Percentiles rank a stretch among this genome's conserved stretches.
phyloP scores from a whole-genome alignment of 1,140 invertebrate genomes.

The Drosophila sulfurigaster region DNA sequence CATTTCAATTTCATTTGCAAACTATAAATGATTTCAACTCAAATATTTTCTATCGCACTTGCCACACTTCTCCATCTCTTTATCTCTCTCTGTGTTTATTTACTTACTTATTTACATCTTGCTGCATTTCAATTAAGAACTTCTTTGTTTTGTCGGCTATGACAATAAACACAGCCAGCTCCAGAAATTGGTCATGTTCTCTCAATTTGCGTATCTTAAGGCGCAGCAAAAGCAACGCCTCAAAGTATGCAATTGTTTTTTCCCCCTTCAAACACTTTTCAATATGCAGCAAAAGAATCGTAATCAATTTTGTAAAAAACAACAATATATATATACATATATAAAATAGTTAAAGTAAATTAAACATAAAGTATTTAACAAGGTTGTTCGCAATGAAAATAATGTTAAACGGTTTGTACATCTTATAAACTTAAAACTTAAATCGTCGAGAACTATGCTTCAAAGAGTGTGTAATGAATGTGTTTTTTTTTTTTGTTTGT shows the following conservation, averaged over 20 bases:
- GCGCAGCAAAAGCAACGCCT: not conserved
- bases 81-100: conserved; percentile 21
- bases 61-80: not conserved
- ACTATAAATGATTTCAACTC: conserved; percentile 14
- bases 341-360: conserved; percentile 11
- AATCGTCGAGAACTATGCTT: conserved; percentile 23
- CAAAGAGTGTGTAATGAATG: not conserved
- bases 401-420: conserved; percentile 50
- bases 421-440: conserved; percentile 5
- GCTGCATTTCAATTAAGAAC: conserved; percentile 75
- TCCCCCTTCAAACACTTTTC: not conserved
- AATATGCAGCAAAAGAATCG: conserved; percentile 5
- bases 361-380: conserved; percentile 45
- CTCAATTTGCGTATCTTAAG: not conserved
- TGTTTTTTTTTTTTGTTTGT: conserved; percentile 29
- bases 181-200: not conserved
- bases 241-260: not conserved
- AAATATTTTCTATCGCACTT: conserved; percentile 25
- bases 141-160: conserved; percentile 52
- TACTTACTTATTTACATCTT: conserved; percentile 51
- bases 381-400: conserved; percentile 50
- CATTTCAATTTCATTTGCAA: conserved; percentile 38
- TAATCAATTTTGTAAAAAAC: conserved; percentile 43
- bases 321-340: conserved; percentile 8
- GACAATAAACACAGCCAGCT: conserved; percentile 36